phyloP scores from a whole-genome alignment of 2,797 vertebrate species.

The Molossus alvarezi region DNA sequence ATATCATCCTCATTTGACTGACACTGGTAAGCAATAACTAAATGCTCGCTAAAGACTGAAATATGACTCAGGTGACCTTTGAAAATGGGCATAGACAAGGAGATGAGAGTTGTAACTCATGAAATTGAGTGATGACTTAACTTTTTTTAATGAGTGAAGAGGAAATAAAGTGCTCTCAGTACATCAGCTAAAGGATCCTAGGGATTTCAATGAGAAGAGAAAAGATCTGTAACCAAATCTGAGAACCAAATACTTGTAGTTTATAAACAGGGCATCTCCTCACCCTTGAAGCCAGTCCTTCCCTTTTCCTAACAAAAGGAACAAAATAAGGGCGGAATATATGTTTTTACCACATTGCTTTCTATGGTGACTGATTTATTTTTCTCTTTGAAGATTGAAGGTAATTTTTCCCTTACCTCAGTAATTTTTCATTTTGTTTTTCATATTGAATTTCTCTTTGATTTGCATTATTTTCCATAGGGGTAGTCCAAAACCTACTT shows the following conservation, averaged over 20 bases:
- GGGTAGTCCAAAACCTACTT: conserved; percentile 4
- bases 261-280: background rate
- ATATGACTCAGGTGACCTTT: conserved; percentile 48
- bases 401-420: conserved; percentile 56
- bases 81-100: conserved; percentile 45
- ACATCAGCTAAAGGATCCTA: conserved; percentile 11
- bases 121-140: conserved; percentile 35
- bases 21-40: conserved; percentile 59
- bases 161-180: conserved; percentile 40
- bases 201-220: conserved; percentile 19
- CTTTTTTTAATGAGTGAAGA: conserved; percentile 48
- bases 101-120: conserved; percentile 36
- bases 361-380: conserved; percentile 70
- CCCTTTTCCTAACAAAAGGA: conserved; percentile 27
- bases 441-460: conserved; percentile 49
- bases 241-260: conserved; percentile 43
- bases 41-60: conserved; percentile 48
- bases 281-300: background rate
- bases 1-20: background rate
- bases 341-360: conserved; percentile 63
- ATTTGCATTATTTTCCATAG: conserved; percentile 59
- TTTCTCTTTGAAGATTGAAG: conserved; percentile 49
- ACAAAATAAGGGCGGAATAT: conserved; percentile 38
- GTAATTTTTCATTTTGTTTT: conserved; percentile 75
- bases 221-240: conserved; percentile 30